Percentiles rank a stretch among this genome's conserved stretches.
Conservation (phyloP, 2,888 invertebrate species). For the Dolomedes plantarius region DNA sequence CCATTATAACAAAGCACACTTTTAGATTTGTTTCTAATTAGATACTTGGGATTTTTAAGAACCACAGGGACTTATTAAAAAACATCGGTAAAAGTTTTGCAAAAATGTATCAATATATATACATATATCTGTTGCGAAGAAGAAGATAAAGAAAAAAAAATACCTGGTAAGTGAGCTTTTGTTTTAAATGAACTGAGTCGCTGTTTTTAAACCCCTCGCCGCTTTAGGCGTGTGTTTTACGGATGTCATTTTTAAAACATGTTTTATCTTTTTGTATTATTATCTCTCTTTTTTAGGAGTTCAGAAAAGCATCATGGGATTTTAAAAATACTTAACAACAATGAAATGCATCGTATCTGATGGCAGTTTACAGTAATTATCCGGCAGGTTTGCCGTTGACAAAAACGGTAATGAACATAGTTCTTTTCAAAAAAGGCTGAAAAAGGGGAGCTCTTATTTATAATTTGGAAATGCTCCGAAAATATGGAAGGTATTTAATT, state of each 20-base stretch:
- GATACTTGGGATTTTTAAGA: constrained; percentile 55
- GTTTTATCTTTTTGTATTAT: constrained; percentile 34
- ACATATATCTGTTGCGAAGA: neutral
- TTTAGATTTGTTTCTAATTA: constrained; percentile 63
- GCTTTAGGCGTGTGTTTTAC: constrained; percentile 47
- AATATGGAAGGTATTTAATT: constrained; percentile 3
- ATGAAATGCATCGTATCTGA: constrained; percentile 49
- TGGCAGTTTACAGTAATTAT: constrained; percentile 14
- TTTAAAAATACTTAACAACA: constrained; percentile 65
- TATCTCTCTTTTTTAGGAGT: constrained; percentile 5
- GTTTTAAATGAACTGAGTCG: constrained; percentile 50
- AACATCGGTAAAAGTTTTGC: neutral
- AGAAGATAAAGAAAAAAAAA: constrained; percentile 15
- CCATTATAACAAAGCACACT: constrained; percentile 48
- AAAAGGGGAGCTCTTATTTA: constrained; percentile 2
- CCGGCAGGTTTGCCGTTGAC: constrained; percentile 16
- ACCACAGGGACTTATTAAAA: constrained; percentile 56
- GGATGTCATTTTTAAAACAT: constrained; percentile 42
- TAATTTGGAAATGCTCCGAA: constrained; percentile 5
- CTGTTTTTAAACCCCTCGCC: constrained; percentile 53
- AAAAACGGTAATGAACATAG: constrained; percentile 14
- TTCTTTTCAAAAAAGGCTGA: neutral
- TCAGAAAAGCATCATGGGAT: constrained; percentile 31
- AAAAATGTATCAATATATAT: constrained; percentile 38
- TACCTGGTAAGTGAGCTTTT: constrained; percentile 24